phyloP scores from a whole-genome alignment of 2,888 invertebrate genomes.

The Megamerina dolium region DNA sequence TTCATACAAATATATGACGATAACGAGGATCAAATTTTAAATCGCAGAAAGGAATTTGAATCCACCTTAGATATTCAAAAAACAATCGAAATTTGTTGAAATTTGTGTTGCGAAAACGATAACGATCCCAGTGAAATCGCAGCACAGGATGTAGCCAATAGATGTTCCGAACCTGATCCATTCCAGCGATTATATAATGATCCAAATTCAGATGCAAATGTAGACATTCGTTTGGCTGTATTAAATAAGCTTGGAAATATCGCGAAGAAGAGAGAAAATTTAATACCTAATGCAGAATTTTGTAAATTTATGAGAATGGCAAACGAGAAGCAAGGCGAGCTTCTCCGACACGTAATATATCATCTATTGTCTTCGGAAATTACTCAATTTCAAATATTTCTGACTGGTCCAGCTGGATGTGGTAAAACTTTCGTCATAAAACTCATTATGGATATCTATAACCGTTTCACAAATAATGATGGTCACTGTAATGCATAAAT shows the following conservation, averaged over 20 bases:
- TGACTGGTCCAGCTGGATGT: conserved; percentile 35
- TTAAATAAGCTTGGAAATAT: conserved; percentile 26
- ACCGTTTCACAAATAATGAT: no score
- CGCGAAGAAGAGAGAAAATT: conserved; percentile 27
- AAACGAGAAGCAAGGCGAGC: conserved; percentile 22
- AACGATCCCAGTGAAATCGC: no score
- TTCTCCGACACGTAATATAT: conserved; percentile 23
- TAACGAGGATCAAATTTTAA: conserved; percentile 19
- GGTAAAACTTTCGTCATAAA: conserved; percentile 41
- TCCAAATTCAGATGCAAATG: conserved; percentile 22
- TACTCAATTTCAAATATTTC: conserved; percentile 24
- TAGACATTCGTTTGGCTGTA: conserved; percentile 24
- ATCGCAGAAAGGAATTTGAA: conserved; percentile 20
- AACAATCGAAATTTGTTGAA: conserved; percentile 27
- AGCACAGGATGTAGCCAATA: conserved; percentile 15
- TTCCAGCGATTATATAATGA: conserved; percentile 21
- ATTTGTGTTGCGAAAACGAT: conserved; percentile 24
- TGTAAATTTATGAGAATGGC: conserved; percentile 22
- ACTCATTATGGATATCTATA: no score
- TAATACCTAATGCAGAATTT: conserved; percentile 23
- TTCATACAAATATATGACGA: no score
- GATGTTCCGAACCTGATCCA: conserved; percentile 21
- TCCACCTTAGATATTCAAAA: conserved; percentile 31
- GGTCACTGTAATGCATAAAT: conserved; percentile 41
- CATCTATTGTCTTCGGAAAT: conserved; percentile 11